These are phyloP conservation scores for Limonius californicus DNA, from an alignment of 1,140 invertebrate genomes.

Conservation along the genomic window DNA sequence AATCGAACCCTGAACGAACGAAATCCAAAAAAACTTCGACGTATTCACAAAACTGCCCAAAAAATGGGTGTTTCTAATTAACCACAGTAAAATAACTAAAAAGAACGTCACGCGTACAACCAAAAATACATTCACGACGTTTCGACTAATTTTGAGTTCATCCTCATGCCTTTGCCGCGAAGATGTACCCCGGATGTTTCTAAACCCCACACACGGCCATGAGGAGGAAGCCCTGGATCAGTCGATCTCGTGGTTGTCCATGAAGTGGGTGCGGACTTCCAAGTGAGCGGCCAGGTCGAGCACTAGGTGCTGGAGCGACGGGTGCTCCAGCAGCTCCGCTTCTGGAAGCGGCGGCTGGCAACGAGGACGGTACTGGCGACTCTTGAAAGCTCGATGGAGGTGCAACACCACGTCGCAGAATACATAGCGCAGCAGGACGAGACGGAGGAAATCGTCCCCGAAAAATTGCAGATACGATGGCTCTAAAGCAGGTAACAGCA, in stretches of 20 bases:
- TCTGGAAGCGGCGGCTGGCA: constrained; percentile 84
- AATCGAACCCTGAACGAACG: not conserved
- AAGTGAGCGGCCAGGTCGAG: constrained; percentile 78
- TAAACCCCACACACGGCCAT: constrained; percentile 40
- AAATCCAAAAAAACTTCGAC: constrained; percentile 6
- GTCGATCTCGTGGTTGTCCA: constrained; percentile 67
- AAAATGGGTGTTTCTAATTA: not conserved
- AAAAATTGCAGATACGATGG: constrained; percentile 82
- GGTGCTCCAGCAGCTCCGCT: constrained; percentile 84
- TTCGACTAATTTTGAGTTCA: constrained; percentile 25
- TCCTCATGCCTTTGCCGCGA: constrained; percentile 38
- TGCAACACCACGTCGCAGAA: constrained; percentile 89
- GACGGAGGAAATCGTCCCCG: constrained; percentile 89
- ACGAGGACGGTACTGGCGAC: constrained; percentile 77
- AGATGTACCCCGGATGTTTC: constrained; percentile 24
- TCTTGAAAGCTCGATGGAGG: constrained; percentile 77
- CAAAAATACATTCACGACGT: not conserved
- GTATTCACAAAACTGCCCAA: not conserved
- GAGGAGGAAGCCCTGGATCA: constrained; percentile 55
- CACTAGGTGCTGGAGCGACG: constrained; percentile 73
- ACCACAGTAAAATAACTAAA: not conserved
- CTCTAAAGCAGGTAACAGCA: too few species aligned
- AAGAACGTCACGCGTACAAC: not conserved
- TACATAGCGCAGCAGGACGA: constrained; percentile 83
- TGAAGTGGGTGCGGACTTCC: constrained; percentile 74